These are phyloP conservation scores for Eupleurogrammus muticus DNA, from an alignment of 2,797 vertebrate species.

Conservation along the genomic window DNA sequence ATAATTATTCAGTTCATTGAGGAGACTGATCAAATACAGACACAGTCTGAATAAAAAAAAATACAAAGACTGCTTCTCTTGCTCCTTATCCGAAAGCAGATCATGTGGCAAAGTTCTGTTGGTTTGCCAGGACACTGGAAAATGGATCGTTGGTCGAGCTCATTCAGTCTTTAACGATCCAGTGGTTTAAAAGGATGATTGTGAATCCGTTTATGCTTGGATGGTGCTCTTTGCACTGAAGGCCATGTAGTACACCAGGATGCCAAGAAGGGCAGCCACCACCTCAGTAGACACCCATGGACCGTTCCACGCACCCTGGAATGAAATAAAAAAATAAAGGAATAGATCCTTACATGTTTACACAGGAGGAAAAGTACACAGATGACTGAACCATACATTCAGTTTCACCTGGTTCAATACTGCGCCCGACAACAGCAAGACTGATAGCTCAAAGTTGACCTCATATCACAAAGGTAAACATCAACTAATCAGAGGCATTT, in stretches of 20 bases:
- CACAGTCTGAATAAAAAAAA: slow-evolving; percentile 70
- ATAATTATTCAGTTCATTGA: slow-evolving; percentile 49
- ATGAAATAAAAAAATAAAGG: slow-evolving; percentile 5
- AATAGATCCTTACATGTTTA: not conserved
- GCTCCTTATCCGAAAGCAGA: slow-evolving; percentile 43
- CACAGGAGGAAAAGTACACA: not conserved
- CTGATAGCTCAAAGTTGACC: not conserved
- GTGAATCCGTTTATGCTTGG: slow-evolving; percentile 81
- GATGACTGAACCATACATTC: no score
- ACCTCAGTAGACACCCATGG: slow-evolving; percentile 95
- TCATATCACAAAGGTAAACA: not conserved
- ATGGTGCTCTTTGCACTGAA: slow-evolving; percentile 91
- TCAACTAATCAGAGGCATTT: not conserved
- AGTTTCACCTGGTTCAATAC: no score
- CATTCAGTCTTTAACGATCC: slow-evolving; percentile 71
- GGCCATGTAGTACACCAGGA: slow-evolving; percentile 90
- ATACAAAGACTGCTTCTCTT: slow-evolving; percentile 59
- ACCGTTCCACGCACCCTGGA: slow-evolving; percentile 90
- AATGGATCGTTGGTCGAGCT: slow-evolving; percentile 34
- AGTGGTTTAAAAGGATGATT: slow-evolving; percentile 38
- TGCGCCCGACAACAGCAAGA: no score
- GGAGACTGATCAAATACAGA: slow-evolving; percentile 56
- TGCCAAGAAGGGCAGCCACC: slow-evolving; percentile 88
- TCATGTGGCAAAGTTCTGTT: slow-evolving; percentile 27
- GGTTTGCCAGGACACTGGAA: slow-evolving; percentile 42